Evolutionary conservation across 1,140 invertebrate species (phyloP).

Genomic region (Limonius californicus): DNA sequence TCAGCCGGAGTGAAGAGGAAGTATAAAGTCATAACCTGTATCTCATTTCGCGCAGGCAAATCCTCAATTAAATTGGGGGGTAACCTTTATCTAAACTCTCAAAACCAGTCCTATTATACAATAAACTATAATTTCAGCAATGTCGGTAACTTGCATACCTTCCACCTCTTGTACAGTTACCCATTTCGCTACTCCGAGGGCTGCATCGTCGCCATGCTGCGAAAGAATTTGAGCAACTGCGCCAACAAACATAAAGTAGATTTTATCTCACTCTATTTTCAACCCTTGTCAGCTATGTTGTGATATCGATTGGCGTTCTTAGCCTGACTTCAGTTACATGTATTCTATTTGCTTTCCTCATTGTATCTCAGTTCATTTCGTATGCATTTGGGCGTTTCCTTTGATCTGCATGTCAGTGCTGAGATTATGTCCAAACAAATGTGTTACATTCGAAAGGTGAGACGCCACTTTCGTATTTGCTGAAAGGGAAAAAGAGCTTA

Average conservation of each 20-base stretch:
- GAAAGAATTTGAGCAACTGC: background rate
- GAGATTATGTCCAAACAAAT: no score
- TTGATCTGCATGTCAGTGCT: no score
- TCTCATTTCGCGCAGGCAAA: background rate
- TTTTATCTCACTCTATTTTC: conserved; percentile 1
- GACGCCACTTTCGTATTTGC: no score
- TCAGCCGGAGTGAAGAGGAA: background rate
- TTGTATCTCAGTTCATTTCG: background rate
- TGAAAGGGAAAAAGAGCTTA: no score
- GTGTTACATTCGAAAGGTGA: no score
- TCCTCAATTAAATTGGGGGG: background rate
- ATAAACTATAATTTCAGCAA: conserved; percentile 1
- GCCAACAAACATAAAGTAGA: background rate
- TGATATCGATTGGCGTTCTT: background rate
- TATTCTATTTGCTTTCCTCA: background rate
- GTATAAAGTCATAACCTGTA: background rate
- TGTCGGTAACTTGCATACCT: background rate
- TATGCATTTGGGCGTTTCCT: background rate
- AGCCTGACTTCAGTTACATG: background rate
- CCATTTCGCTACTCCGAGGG: background rate
- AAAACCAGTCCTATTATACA: background rate
- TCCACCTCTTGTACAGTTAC: background rate
- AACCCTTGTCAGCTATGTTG: background rate
- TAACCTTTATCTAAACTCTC: background rate
- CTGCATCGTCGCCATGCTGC: background rate